phyloP scores from a whole-genome alignment of 2,888 invertebrate genomes.

The Alcis repandata region DNA sequence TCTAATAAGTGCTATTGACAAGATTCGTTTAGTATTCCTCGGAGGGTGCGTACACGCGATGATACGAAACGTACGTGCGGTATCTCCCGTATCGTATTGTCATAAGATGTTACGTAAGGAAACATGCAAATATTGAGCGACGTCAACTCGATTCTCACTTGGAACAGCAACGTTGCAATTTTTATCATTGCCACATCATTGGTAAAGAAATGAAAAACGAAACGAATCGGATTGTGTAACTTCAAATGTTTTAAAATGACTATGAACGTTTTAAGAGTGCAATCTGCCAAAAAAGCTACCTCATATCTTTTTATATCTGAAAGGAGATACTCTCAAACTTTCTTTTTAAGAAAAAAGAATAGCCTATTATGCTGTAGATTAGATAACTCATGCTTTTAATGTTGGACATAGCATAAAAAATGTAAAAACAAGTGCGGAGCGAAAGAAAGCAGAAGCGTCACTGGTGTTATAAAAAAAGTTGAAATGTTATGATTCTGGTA shows the following conservation, averaged over 20 bases:
- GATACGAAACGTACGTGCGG: conserved; percentile 44
- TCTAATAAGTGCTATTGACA: conserved; percentile 52
- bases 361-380: conserved; percentile 37
- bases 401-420: conserved; percentile 46
- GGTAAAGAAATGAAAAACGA: not conserved
- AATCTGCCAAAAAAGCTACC: conserved; percentile 34
- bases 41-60: conserved; percentile 32
- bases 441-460: conserved; percentile 43
- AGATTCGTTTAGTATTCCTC: conserved; percentile 53
- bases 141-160: not conserved
- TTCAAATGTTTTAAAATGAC: conserved; percentile 3
- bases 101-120: conserved; percentile 37
- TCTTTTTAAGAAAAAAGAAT: conserved; percentile 36
- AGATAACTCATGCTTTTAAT: conserved; percentile 43
- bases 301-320: conserved; percentile 36
- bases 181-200: conserved; percentile 3
- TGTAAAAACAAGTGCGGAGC: conserved; percentile 46
- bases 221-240: not conserved
- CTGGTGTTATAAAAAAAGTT: conserved; percentile 52
- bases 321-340: conserved; percentile 39
- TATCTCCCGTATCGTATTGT: conserved; percentile 47
- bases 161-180: not conserved
- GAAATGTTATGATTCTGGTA: conserved; percentile 58
- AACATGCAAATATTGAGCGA: conserved; percentile 29
- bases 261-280: not conserved